These are phyloP conservation scores for Acleris cristana DNA, from an alignment of 2,888 invertebrate genomes.

Conservation along the genomic window DNA sequence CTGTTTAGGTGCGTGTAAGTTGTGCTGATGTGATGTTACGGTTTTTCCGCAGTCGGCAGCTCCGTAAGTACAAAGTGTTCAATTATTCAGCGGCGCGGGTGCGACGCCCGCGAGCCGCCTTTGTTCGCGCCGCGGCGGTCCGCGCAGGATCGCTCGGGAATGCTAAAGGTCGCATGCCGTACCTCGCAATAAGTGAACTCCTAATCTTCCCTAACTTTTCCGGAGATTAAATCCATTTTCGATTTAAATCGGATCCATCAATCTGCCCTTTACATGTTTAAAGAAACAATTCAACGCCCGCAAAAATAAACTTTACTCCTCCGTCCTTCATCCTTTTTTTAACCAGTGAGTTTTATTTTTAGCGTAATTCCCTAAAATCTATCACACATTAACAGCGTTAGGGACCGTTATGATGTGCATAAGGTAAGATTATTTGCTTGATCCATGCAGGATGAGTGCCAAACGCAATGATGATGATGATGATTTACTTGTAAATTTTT, in stretches of 20 bases:
- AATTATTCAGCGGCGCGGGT: conserved; percentile 42
- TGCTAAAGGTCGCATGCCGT: conserved; percentile 43
- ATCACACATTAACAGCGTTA: too few species aligned
- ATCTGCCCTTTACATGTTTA: conserved; percentile 12
- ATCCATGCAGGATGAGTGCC: too few species aligned
- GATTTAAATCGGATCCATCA: conserved; percentile 31
- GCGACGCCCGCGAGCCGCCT: conserved; percentile 31
- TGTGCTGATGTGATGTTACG: neutral
- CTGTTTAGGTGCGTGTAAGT: neutral
- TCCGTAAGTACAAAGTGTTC: conserved; percentile 37
- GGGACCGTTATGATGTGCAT: too few species aligned
- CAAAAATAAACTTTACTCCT: conserved; percentile 11
- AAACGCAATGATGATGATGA: too few species aligned
- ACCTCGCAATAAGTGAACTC: conserved; percentile 46
- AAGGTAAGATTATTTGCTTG: too few species aligned
- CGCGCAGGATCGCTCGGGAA: conserved; percentile 36
- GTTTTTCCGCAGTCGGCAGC: conserved; percentile 16
- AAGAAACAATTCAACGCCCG: conserved; percentile 22
- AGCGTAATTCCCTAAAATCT: too few species aligned
- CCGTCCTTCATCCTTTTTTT: too few species aligned
- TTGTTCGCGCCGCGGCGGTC: conserved; percentile 34
- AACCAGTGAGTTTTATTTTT: too few species aligned
- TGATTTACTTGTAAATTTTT: too few species aligned
- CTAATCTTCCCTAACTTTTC: conserved; percentile 50
- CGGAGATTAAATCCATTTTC: conserved; percentile 48